These are phyloP conservation scores for Discoglossus pictus DNA, from an alignment of 2,797 vertebrate genomes.

Conservation along the genomic window DNA sequence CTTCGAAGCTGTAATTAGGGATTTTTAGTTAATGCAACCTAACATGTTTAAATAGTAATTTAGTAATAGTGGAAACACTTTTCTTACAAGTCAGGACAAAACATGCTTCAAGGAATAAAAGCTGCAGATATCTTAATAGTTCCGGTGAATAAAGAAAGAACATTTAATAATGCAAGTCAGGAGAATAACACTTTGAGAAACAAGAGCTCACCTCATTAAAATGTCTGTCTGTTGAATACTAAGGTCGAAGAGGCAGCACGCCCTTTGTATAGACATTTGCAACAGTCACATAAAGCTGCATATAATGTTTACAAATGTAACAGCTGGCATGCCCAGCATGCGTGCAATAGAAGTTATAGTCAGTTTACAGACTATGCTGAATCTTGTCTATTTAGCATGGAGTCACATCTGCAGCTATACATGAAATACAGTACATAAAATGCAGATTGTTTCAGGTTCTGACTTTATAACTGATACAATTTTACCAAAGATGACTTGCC, in stretches of 20 bases:
- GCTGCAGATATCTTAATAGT: conserved; percentile 61
- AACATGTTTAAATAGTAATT: conserved; percentile 15
- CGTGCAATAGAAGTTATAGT: no score
- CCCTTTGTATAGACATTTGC: conserved; percentile 32
- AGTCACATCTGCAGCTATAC: no score
- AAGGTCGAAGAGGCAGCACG: conserved; percentile 70
- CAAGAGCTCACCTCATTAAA: conserved; percentile 63
- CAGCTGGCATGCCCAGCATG: no score
- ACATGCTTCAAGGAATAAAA: conserved; percentile 31
- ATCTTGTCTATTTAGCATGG: no score
- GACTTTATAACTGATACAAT: no score
- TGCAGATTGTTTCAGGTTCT: no score
- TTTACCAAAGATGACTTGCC: no score
- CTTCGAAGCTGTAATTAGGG: conserved; percentile 14
- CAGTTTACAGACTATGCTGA: no score
- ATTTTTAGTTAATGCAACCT: conserved; percentile 24
- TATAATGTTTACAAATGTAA: no score
- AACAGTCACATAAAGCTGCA: no score
- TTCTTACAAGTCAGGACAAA: conserved; percentile 32
- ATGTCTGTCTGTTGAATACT: conserved; percentile 62
- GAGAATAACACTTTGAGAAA: conserved; percentile 64
- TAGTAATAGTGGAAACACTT: conserved; percentile 2
- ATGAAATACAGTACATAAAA: conserved; percentile 17
- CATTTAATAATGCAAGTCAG: conserved; percentile 64
- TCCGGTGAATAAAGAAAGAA: conserved; percentile 62